These are phyloP conservation scores for Oxyura jamaicensis DNA, from an alignment of 2,113 vertebrate genomes.

Conservation along the genomic window DNA sequence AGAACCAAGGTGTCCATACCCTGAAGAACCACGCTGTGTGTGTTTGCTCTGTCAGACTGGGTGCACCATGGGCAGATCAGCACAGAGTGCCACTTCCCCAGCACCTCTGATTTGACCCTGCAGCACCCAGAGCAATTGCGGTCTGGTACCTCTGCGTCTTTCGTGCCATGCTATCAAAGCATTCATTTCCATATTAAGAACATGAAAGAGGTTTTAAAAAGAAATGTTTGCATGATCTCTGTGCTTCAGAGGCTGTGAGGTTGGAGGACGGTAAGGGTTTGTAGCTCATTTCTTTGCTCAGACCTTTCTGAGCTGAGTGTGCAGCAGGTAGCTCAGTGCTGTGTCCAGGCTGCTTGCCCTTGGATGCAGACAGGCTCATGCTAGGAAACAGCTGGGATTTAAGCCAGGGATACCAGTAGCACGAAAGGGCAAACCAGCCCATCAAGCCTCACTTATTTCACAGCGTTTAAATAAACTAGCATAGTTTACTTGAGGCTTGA, in stretches of 20 bases:
- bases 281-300: fast-evolving
- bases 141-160: neutral
- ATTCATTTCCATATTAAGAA: fast-evolving
- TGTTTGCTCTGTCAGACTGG: neutral
- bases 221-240: fast-evolving
- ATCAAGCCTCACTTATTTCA: fast-evolving
- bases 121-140: neutral
- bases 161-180: too few relatives aligned
- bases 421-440: neutral
- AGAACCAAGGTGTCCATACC: neutral
- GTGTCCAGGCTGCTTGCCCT: neutral
- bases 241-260: fast-evolving
- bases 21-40: neutral
- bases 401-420: neutral
- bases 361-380: fast-evolving
- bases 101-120: neutral
- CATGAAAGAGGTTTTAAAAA: neutral
- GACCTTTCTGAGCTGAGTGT: neutral
- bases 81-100: too few relatives aligned
- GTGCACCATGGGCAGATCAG: too few relatives aligned
- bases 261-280: neutral
- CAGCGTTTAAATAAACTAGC: fast-evolving
- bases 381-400: neutral
- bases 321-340: too few relatives aligned
- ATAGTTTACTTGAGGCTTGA: too few relatives aligned